Percentiles rank a stretch among this genome's conserved stretches.
These are phyloP conservation scores for Mizuhopecten yessoensis DNA, from an alignment of 1,140 invertebrate species.

Conservation along the genomic window DNA sequence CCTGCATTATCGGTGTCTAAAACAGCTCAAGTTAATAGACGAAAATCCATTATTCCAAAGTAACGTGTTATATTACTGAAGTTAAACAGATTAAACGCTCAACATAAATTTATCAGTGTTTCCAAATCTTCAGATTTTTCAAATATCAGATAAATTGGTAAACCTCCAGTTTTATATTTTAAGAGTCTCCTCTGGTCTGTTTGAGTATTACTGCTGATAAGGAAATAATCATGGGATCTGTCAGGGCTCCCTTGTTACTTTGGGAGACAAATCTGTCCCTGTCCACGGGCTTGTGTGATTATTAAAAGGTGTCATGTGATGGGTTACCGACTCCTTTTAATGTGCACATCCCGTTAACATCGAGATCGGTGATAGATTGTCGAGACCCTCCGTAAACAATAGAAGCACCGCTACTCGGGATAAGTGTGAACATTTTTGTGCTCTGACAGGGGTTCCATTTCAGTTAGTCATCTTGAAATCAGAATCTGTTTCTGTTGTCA, in stretches of 20 bases:
- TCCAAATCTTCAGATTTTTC: neutral
- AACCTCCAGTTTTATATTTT: slow-evolving; percentile 35
- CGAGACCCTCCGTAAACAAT: neutral
- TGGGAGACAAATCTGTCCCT: neutral
- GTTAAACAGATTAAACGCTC: slow-evolving; percentile 38
- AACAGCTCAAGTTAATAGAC: slow-evolving; percentile 27
- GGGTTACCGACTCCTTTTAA: neutral
- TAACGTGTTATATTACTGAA: slow-evolving; percentile 35
- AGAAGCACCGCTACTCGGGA: neutral
- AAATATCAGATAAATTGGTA: slow-evolving; percentile 36
- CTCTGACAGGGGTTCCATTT: neutral
- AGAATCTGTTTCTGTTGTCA: neutral
- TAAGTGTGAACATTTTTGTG: slow-evolving; percentile 35
- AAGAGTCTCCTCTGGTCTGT: neutral
- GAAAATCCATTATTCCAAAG: slow-evolving; percentile 26
- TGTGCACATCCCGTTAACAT: neutral
- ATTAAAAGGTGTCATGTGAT: slow-evolving; percentile 30
- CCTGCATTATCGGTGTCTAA: slow-evolving; percentile 15
- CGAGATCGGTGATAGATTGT: neutral
- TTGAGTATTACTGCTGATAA: neutral
- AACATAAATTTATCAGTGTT: slow-evolving; percentile 20
- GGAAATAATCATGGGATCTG: neutral
- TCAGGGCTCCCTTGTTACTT: neutral
- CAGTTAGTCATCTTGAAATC: slow-evolving; percentile 19
- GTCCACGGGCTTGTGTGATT: neutral